Conservation (phyloP, 2,797 vertebrate species). For the Epinephelus malabaricus region DNA sequence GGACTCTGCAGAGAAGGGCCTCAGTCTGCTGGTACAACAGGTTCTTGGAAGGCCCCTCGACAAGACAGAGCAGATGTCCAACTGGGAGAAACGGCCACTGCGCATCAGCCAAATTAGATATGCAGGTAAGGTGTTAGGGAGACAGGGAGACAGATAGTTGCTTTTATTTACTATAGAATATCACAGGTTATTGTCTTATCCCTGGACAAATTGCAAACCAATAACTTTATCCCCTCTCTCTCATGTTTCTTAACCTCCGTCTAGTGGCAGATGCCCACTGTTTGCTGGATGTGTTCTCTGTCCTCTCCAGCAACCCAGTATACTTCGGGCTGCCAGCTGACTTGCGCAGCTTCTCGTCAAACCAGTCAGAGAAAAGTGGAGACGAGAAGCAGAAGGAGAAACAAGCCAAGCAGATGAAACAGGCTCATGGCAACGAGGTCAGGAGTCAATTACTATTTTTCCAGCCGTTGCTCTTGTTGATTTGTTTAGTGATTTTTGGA, state of each 20-base stretch:
- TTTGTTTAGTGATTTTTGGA: slow-evolving; percentile 4
- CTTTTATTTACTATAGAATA: slow-evolving; percentile 48
- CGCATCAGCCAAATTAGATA: slow-evolving; percentile 90
- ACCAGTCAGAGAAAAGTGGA: slow-evolving; percentile 51
- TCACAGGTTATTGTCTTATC: slow-evolving; percentile 61
- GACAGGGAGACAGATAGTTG: slow-evolving; percentile 65
- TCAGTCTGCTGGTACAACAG: slow-evolving; percentile 91
- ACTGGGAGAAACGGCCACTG: slow-evolving; percentile 92
- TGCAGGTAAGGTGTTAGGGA: slow-evolving; percentile 85
- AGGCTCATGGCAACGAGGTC: slow-evolving; percentile 57
- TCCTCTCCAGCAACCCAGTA: slow-evolving; percentile 80
- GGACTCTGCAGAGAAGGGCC: slow-evolving; percentile 84
- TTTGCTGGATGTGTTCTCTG: slow-evolving; percentile 89
- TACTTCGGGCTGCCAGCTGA: slow-evolving; percentile 82
- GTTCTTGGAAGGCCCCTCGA: slow-evolving; percentile 91
- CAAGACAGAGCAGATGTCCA: slow-evolving; percentile 92
- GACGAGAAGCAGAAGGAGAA: slow-evolving; percentile 74
- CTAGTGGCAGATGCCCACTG: slow-evolving; percentile 91
- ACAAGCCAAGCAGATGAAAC: slow-evolving; percentile 62
- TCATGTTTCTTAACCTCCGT: slow-evolving; percentile 25
- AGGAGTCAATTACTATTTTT: slow-evolving; percentile 32
- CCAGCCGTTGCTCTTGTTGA: not conserved
- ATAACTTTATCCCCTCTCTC: slow-evolving; percentile 14
- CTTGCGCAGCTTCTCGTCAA: slow-evolving; percentile 66
- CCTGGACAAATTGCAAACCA: slow-evolving; percentile 43